phyloP scores from a whole-genome alignment of 2,888 invertebrate species.

The Strigamia transsilvanica region DNA sequence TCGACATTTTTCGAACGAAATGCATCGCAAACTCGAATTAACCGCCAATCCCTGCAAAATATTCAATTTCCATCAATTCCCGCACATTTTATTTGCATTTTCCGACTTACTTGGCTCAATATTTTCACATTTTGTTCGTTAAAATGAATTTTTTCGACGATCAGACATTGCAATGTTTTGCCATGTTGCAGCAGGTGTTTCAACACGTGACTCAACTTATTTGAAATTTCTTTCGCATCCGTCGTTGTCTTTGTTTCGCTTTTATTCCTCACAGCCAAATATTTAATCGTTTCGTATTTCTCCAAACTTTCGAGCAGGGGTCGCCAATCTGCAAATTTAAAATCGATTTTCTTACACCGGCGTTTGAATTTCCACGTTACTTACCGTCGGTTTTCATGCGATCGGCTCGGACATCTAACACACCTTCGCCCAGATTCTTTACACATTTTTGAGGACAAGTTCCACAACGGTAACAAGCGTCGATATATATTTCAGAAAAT shows the following conservation, averaged over 20 bases:
- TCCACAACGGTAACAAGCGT: neutral
- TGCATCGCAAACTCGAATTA: neutral
- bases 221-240: neutral
- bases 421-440: neutral
- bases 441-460: conserved; percentile 1
- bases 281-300: neutral
- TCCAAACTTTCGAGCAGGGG: neutral
- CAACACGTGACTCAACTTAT: neutral
- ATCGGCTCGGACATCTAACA: neutral
- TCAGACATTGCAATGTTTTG: neutral
- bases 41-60: neutral
- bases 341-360: neutral
- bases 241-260: neutral
- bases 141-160: neutral
- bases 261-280: neutral
- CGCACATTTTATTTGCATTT: neutral
- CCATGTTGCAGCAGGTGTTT: neutral
- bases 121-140: conserved; percentile 5
- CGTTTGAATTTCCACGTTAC: neutral
- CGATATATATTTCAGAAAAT: neutral
- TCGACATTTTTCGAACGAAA: conserved; percentile 10
- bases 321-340: neutral
- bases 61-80: neutral
- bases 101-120: neutral
- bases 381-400: conserved; percentile 2